Evolutionary conservation across 2,113 vertebrate species (phyloP), one percentile per base, ranked within the genome.

Genomic region (Tupaia tana): DNA sequence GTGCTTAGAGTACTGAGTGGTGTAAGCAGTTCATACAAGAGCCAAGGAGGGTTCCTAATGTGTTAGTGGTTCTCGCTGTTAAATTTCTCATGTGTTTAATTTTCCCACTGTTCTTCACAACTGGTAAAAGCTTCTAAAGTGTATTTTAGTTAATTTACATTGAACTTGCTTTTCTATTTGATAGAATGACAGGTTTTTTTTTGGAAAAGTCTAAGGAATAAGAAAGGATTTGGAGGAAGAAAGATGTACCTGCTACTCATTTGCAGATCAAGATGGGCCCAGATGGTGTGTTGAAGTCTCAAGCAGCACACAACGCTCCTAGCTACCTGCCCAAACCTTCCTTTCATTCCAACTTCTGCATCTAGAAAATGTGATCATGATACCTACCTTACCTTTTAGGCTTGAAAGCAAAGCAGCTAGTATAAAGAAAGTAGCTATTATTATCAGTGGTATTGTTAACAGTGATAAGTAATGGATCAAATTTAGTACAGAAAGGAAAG

Each of bases 51-150:
- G 86, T 95, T 97, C 89, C 81, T 89, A 79, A 24, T 59, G 81
- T 78, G 92, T 97, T 81, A 95, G 8, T 52, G 52, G 79, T 93
- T 85, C 92, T 85, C 90, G 91, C 73, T 27, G 89, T 67, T n/a
- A 43, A 43, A 43, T 43, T 43, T 43, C 43, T 6, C 43, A 3
- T n/a, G 29, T 61, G 11, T 58, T 43, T 4, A 43, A 31, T 58
- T 5, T 16, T 18, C 13, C 27, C 27, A 84, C 66, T 74, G 52
- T 93, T 93, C 97, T 89, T 91, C 73, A 3, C 61, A 91, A 74
- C 78, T 91, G 95, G 79, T 77, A 29, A 59, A 93, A 82, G 79
- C 86, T 84, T 97, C 95, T 83, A 95, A 97, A 97, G 96, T 66
- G 27, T 97, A 83, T 73, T 93, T 97, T 95, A 63, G 67, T n/a